phyloP scores from a whole-genome alignment of 2,113 vertebrate genomes.

The Saimiri boliviensis region DNA sequence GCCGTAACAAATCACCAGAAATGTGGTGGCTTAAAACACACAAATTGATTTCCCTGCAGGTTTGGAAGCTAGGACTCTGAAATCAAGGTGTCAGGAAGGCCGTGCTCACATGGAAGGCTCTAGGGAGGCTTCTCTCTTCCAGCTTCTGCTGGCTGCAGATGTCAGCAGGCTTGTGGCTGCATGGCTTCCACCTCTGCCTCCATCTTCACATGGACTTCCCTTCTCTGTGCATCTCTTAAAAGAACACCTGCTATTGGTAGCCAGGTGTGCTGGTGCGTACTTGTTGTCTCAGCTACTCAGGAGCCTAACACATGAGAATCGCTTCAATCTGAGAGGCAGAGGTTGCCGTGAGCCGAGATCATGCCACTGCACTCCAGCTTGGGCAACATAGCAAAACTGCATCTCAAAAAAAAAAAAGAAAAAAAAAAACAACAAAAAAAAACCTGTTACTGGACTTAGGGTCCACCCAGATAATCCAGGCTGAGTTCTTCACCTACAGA shows the following conservation, averaged over 20 bases:
- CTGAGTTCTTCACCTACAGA: neutral
- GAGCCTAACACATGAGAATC: too few species aligned
- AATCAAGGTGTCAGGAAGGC: neutral
- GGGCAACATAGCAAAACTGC: too few species aligned
- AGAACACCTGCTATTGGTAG: neutral
- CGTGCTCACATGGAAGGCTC: accelerated
- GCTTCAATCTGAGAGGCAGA: too few species aligned
- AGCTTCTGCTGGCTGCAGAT: neutral
- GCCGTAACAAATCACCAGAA: accelerated
- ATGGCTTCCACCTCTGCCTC: neutral
- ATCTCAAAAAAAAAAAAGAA: too few species aligned
- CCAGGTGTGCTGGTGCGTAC: accelerated
- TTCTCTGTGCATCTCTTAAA: neutral
- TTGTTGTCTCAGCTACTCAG: too few species aligned
- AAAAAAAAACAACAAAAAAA: too few species aligned
- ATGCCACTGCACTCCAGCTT: too few species aligned
- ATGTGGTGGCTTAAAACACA: neutral
- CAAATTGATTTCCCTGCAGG: accelerated
- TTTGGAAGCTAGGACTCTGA: neutral
- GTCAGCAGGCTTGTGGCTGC: neutral
- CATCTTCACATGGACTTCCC: neutral
- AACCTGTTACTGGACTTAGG: neutral
- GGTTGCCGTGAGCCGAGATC: too few species aligned
- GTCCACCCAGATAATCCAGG: too few species aligned
- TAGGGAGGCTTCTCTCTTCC: neutral